Base-by-base conservation (phyloP, 2,113 vertebrate species). In the Paralichthys olivaceus region DNA sequence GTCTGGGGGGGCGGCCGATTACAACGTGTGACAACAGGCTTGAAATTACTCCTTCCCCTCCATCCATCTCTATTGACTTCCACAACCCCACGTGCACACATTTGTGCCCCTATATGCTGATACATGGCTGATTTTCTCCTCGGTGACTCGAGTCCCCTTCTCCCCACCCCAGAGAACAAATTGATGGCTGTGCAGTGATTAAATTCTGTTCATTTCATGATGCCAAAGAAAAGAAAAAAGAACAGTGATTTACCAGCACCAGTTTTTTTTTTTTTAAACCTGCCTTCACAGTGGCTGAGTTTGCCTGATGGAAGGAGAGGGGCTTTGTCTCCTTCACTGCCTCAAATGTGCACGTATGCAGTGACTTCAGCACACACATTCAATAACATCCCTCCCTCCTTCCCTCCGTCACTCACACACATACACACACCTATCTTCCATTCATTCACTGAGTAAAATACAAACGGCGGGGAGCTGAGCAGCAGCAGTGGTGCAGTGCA, bases 401-500 rank as follows among this genome's bases (percentile, higher is more conserved):
- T 19, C 34, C 34, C 34, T 37, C 34, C 1, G 3, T 40, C 45
- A 20, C 45, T 6, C 51, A 45, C 67, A 65, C 49, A 19, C 67
- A 72, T 34, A 47, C 60, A 67, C 43, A 59, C 79, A 61, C 75
- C 47, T 47, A 20, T 72, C 79, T 77, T 40, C 74, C 61, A 55
- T 75, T 79, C 83, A 66, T 64, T 79, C 68, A 75, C 20, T 57
- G 40, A 1, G 74, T 78, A 65, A 81, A 82, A 87, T 68, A 84
- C 79, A 81, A 81, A 19, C 54, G 66, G 80, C 55, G 13, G 86
- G 87, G 84, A 77, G 69, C 83, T 72, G 75, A 77, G 83, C 71
- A 71, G 84, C 68, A 65, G 78, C 28, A 62, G 71, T 93, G 90
- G 61, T 91, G 90, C 91, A 92, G 87, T 92, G 91, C 90, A 91